Evolutionary conservation across 1,140 invertebrate species (phyloP), one percentile per base, ranked within the genome.

Genomic region (Drosophila lacteicornis): DNA sequence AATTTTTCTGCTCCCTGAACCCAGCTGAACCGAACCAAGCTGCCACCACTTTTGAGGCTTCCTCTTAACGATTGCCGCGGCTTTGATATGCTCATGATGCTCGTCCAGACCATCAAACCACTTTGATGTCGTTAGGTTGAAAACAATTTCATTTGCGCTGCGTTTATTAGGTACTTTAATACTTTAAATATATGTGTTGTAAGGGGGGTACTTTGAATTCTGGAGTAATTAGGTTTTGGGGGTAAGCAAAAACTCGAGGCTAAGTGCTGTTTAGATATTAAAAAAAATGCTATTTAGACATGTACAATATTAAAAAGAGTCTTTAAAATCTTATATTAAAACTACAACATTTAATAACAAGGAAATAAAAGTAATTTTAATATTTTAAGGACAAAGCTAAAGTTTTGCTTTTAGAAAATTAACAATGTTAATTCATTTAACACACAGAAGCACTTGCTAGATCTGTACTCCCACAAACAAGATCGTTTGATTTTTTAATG

Each of bases 1-100:
- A 88, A 79, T 87, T 87, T 87, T 86, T 88, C 83, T 81, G 69
- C 67, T 66, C 50, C 22, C 51, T 71, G 51, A 73, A 73, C 65
- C 68, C 50, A 57, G 42, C 69, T 73, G 67, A 71, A 73, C 69
- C 45, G 45, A 70, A 45, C 60, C 49, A 30, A 51, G 65, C 47
- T 66, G 62, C 36, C 75, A 50, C 30, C 75, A 79, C 76, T 79
- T 79, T 79, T 80, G 78, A 40, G 78, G 78, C 78, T 80, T 80
- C 78, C 63, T 42, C 59, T 49, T 46, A 33, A 43, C 58, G 57
- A 46, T 73, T 74, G 70, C 27, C 27, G 60, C 36, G 15, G 27
- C 47, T 38, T 55, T 67, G 53, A 67, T 60, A 30, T 60, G 51
- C 43, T 49, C 56, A 60, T 43, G 38, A 77, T 77, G 63, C 27